Conservation (phyloP, 2,888 invertebrate genomes). For the Rugalucina vietnamica region DNA sequence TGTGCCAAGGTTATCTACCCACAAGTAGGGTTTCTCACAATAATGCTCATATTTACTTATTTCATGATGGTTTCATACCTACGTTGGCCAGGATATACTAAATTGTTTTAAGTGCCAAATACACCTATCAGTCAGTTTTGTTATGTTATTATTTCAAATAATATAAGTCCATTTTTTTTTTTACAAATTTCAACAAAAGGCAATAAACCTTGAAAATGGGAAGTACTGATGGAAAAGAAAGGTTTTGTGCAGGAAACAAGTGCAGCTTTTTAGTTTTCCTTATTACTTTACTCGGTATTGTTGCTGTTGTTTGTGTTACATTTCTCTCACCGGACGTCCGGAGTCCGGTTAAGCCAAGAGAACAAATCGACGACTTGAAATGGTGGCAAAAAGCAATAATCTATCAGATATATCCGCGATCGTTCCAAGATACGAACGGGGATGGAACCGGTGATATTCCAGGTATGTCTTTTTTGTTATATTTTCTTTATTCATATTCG, state of each 20-base stretch:
- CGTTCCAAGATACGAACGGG: constrained; percentile 91
- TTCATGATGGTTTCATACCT: background rate
- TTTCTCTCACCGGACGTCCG: constrained; percentile 54
- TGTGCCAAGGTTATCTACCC: too few relatives aligned
- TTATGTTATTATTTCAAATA: too few relatives aligned
- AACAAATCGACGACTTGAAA: constrained; percentile 84
- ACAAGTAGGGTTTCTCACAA: too few relatives aligned
- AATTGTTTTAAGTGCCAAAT: background rate
- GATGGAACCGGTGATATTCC: constrained; percentile 92
- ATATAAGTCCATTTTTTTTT: too few relatives aligned
- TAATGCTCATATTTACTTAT: too few relatives aligned
- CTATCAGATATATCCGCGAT: constrained; percentile 88
- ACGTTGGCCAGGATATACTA: background rate
- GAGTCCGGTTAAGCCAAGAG: constrained; percentile 7
- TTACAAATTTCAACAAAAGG: too few relatives aligned
- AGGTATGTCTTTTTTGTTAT: too few relatives aligned
- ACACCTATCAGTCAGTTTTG: background rate
- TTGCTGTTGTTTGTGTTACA: constrained; percentile 52
- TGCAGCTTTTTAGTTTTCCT: constrained; percentile 48
- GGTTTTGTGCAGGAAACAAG: constrained; percentile 55
- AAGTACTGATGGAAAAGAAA: background rate
- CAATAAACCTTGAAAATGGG: background rate
- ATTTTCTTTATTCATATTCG: too few relatives aligned
- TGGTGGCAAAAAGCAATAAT: constrained; percentile 94
- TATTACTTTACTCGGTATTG: constrained; percentile 45